Conservation (phyloP, 2,113 vertebrate genomes). For the Brachypteracias leptosomus region DNA sequence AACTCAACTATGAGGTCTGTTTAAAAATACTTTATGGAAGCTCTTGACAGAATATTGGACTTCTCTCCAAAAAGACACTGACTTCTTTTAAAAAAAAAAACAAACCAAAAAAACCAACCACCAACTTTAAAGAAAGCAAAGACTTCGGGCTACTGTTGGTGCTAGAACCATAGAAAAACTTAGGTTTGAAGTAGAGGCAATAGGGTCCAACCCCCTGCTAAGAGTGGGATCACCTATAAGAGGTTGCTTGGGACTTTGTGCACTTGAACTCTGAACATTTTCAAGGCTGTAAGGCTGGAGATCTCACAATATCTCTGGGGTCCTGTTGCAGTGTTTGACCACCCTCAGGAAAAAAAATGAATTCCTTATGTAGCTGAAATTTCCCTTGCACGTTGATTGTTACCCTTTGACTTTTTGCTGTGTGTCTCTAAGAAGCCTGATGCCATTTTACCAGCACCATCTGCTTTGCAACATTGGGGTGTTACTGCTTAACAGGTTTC, state of each 20-base stretch:
- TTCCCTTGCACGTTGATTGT: neutral
- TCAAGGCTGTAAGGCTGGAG: neutral
- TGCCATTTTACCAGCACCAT: neutral
- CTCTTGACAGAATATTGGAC: neutral
- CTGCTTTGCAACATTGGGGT: neutral
- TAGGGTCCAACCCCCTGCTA: no score
- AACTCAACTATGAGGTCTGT: neutral
- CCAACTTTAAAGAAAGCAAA: no score
- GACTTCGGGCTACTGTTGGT: no score
- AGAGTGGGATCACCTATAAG: no score
- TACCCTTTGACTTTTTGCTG: neutral
- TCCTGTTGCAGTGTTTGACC: neutral
- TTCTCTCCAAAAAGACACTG: no score
- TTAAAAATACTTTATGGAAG: neutral
- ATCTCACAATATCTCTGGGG: neutral
- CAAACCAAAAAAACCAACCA: no score
- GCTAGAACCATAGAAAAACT: no score
- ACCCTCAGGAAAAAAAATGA: neutral
- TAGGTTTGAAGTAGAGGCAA: no score
- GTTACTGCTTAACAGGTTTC: neutral
- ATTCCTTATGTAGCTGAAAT: neutral
- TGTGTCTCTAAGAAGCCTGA: neutral
- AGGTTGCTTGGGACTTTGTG: no score
- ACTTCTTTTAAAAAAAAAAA: no score
- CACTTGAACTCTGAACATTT: no score